phyloP scores from a whole-genome alignment of 2,113 vertebrate genomes.

The Machaerirhynchus nigripectus region DNA sequence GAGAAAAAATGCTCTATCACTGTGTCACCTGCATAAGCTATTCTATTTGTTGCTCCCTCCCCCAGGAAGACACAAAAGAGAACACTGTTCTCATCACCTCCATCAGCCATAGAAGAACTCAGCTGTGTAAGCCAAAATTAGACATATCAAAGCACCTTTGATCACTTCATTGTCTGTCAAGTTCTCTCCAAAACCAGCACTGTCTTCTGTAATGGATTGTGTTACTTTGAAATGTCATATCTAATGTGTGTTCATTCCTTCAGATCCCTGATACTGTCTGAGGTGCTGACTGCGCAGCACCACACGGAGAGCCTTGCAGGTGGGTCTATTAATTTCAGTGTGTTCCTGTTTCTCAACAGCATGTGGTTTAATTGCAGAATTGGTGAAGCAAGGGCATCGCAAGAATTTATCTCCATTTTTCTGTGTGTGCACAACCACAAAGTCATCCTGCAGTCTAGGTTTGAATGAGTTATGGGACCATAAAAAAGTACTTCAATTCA shows the following conservation, averaged over 20 bases:
- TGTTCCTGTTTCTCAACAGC: not conserved
- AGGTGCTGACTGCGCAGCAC: not conserved
- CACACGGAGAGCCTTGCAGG: not conserved
- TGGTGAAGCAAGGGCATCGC: not conserved
- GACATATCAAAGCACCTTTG: conserved; percentile 54
- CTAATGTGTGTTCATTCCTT: not conserved
- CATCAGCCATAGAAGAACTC: not conserved
- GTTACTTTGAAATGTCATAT: conserved; percentile 12
- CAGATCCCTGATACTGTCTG: not conserved
- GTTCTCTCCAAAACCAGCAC: conserved; percentile 22
- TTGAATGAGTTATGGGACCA: conserved; percentile 31
- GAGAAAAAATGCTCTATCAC: not conserved
- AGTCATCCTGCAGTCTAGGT: not conserved
- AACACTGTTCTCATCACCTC: not conserved
- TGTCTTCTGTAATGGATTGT: not conserved
- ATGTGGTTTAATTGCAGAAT: not conserved
- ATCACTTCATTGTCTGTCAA: conserved; percentile 46
- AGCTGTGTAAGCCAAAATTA: not conserved
- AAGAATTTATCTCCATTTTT: not conserved
- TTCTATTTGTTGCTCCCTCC: not conserved
- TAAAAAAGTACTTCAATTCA: conserved; percentile 37
- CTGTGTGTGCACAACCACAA: not conserved
- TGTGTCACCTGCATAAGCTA: not conserved
- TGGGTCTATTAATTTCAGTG: not conserved
- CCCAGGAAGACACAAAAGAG: not conserved